Base-by-base conservation (phyloP, 2,888 invertebrate genomes). In the Gisinianus flammeolus region DNA sequence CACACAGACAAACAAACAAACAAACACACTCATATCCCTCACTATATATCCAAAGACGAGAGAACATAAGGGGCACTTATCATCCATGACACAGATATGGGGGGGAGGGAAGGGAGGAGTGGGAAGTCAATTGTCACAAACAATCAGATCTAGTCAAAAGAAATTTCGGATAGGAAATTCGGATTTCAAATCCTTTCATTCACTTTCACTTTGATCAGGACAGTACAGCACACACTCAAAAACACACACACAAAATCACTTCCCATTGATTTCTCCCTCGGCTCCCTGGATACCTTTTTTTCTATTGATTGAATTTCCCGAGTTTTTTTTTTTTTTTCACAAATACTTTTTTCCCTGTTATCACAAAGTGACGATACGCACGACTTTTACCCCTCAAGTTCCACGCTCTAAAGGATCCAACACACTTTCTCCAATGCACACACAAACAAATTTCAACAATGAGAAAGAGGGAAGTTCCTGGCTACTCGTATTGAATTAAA, bases 101-200 rank as follows among this genome's bases (percentile, higher is more conserved):
- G 44, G 19, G 44, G 19, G 44, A 19, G 19, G 64, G 22, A 74
- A 62, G 74, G 35, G 35, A 35, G 64, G 33, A 33, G 31, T 44
- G 35, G 33, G 30, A 74, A 74, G 74, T 33, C 74, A 74, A 74
- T 74, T 74, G 58, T 74, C 74, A 66, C 74, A 74, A 74, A 74
- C 74, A 74, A 64, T 64, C 64, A 74, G 31, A 64, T 74, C 31
- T 28, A 62, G 4, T 33, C 44, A 44, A 2, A 62, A 30, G 74
- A 74, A 72, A 74, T 62, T 64, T 71, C 71, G n/a, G 24, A 24
- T 44, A 19, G 6, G 24, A 28, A 2, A 24, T 56, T 58, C 58
- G 2, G 28, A 19, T 28, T 28, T 64, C 8, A n/a, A n/a, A 12
- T 28, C 31, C 31, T 73, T 30, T 64, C 30, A 31, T 22, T 33